Evolutionary conservation across 2,888 invertebrate species (phyloP), one percentile per base, ranked within the genome.

Genomic region (Macrophya annulata): DNA sequence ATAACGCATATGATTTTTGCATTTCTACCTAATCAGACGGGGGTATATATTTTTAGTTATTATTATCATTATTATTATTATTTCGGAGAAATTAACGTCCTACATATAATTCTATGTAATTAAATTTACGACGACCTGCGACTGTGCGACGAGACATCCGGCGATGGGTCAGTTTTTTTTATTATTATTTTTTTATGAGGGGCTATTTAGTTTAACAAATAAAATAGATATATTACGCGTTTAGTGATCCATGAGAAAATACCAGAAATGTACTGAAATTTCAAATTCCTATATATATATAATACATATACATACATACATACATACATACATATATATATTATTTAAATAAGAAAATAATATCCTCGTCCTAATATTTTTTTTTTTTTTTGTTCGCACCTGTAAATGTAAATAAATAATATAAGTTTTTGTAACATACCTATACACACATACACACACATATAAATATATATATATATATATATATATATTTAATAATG

Each of bases 351-450:
- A 21, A 21, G 62, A 25, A 25, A 62, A 25, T 62, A 12, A 10
- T 4, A 25, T 25, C 71, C 40, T 17, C 71, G 71, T 72, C 71
- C 25, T 21, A 10, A 21, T 25, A 62, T n/a, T 3, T 17, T 17
- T 31, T 72, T 43, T 12, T 65, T 31, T 25, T 72, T 43, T 12
- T 65, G 8, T 25, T 9, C 43, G 71, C 71, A 72, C 71, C 43
- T 72, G 71, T 72, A 72, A 31, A 72, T 72, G 71, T 72, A 72
- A 43, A 72, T 72, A 72, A 21, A 25, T 72, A 40, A 68, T 62
- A 62, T 62, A 25, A 62, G 21, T 25, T 25, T 21, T 40, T 71
- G 71, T 72, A 72, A 43, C 10, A 72, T 72, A 72, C 71, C 43
- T n/a, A 43, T 17, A 72, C 43, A n/a, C 9, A 71, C n/a, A 21